A percentile compares a stretch with the other conserved stretches of the same genome.
Conservation (phyloP, 2,113 vertebrate genomes). For the Podarcis raffonei region DNA sequence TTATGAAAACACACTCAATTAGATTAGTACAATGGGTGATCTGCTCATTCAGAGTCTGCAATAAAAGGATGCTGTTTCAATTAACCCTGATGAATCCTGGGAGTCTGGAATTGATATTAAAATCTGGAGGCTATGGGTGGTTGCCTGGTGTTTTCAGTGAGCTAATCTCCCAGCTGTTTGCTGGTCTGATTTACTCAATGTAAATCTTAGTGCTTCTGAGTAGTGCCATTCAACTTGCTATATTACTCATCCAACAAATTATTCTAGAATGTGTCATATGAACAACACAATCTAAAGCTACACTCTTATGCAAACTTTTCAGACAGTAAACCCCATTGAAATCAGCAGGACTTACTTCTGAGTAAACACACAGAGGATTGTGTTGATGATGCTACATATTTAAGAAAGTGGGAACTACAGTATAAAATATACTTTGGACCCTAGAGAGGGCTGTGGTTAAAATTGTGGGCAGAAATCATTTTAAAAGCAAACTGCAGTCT, state of each 20-base stretch:
- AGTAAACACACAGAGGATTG: background rate
- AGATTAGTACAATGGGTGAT: background rate
- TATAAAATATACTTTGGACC: background rate
- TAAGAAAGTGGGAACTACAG: background rate
- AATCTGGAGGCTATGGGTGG: background rate
- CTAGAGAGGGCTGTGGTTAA: background rate
- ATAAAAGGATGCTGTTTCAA: background rate
- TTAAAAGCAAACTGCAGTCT: background rate
- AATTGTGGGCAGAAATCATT: background rate
- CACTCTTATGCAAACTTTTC: background rate
- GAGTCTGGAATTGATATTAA: background rate
- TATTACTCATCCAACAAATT: background rate
- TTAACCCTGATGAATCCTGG: background rate
- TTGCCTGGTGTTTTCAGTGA: background rate
- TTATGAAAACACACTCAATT: background rate
- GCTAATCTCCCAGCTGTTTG: background rate
- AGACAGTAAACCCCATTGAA: too few species aligned
- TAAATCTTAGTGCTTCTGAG: background rate
- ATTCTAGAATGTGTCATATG: background rate
- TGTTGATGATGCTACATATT: background rate
- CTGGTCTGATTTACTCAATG: background rate
- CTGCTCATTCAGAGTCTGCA: background rate
- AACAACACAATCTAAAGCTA: background rate
- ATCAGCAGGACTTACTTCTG: too few species aligned
- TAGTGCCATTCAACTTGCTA: background rate